A percentile compares a stretch with the other conserved stretches of the same genome.
Evolutionary conservation across 1,140 invertebrate genomes (phyloP).

Genomic region (Drosophila melanica): DNA sequence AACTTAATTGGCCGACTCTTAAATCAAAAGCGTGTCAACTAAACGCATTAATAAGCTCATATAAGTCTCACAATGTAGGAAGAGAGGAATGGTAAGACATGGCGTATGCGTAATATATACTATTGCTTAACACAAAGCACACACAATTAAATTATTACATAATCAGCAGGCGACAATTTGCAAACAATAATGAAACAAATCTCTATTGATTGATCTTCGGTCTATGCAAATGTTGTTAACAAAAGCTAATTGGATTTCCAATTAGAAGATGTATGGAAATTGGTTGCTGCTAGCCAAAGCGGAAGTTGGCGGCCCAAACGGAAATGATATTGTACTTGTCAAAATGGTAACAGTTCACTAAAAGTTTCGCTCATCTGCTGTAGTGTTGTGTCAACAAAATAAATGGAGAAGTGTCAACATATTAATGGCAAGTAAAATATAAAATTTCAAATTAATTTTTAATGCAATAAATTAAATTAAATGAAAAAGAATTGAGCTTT

Average conservation of each 20-base stretch:
- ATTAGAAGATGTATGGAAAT: slow-evolving; percentile 21
- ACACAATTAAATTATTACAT: slow-evolving; percentile 10
- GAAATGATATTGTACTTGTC: slow-evolving; percentile 35
- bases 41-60: slow-evolving; percentile 26
- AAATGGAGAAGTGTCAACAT: too few relatives aligned
- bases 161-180: slow-evolving; percentile 10
- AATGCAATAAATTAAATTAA: too few relatives aligned
- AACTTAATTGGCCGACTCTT: slow-evolving; percentile 41
- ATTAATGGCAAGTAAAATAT: too few relatives aligned
- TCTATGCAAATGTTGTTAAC: slow-evolving; percentile 26
- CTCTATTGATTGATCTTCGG: neutral
- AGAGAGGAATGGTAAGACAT: slow-evolving; percentile 48
- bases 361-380: slow-evolving; percentile 21
- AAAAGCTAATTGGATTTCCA: neutral
- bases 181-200: neutral
- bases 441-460: too few relatives aligned
- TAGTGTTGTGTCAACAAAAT: too few relatives aligned
- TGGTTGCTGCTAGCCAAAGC: neutral
- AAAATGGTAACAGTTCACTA: neutral
- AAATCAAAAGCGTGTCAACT: slow-evolving; percentile 36
- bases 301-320: slow-evolving; percentile 23
- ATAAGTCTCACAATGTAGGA: neutral
- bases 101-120: slow-evolving; percentile 63
- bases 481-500: too few relatives aligned
- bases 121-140: slow-evolving; percentile 12